Percentiles rank a stretch among this genome's conserved stretches.
These are phyloP conservation scores for Percopsis omiscomaycus DNA, from an alignment of 2,797 vertebrate species.

Conservation along the genomic window DNA sequence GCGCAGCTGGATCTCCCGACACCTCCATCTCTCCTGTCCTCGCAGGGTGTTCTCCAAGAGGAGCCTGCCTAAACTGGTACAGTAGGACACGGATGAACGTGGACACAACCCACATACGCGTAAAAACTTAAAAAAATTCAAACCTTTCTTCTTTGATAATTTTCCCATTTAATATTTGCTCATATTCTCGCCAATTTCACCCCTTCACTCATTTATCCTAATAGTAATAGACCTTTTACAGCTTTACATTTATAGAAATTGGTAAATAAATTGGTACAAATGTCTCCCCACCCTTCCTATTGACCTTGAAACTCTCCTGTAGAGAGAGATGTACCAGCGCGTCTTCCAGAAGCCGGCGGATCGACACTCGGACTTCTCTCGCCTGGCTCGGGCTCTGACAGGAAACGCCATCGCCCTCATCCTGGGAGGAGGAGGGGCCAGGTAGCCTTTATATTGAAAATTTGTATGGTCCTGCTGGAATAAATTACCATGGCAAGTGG, in stretches of 20 bases:
- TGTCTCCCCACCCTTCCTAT: neutral
- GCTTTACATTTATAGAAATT: no score
- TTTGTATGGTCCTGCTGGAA: neutral
- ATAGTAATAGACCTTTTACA: no score
- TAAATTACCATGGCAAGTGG: no score
- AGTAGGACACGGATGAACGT: neutral
- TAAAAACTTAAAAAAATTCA: neutral
- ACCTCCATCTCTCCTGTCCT: slow-evolving; percentile 91
- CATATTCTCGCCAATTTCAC: neutral
- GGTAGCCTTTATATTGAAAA: slow-evolving; percentile 67
- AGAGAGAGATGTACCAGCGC: slow-evolving; percentile 90
- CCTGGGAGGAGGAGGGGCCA: slow-evolving; percentile 92
- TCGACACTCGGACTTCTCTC: slow-evolving; percentile 92
- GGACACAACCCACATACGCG: neutral
- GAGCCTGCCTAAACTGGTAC: slow-evolving; percentile 87
- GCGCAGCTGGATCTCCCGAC: slow-evolving; percentile 94
- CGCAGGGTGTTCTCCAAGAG: slow-evolving; percentile 89
- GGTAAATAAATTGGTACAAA: neutral
- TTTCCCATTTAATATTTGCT: neutral
- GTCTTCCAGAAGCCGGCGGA: slow-evolving; percentile 89
- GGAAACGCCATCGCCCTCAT: slow-evolving; percentile 92
- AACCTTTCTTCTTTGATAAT: neutral
- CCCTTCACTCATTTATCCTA: neutral
- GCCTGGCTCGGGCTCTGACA: slow-evolving; percentile 89
- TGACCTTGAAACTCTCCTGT: slow-evolving; percentile 6